phyloP scores from a whole-genome alignment of 2,113 vertebrate genomes.

The Passerina amoena region DNA sequence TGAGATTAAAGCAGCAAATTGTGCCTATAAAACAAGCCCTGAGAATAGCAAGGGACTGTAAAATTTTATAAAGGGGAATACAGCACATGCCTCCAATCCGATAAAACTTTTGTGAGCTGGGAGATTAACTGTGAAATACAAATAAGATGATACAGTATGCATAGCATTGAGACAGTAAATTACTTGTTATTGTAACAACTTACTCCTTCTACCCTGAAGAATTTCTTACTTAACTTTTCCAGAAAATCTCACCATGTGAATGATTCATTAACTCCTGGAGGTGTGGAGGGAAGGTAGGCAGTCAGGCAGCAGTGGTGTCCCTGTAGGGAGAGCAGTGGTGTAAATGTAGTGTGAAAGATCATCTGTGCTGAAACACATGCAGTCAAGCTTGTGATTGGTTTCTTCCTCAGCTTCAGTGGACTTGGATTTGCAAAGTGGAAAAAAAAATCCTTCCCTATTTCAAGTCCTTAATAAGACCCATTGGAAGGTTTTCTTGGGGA shows the following conservation, averaged over 20 bases:
- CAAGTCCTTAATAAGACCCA: background rate
- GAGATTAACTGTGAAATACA: conserved; percentile 78
- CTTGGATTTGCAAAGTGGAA: background rate
- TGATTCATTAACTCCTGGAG: conserved; percentile 26
- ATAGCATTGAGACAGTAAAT: conserved; percentile 58
- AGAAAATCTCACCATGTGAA: background rate
- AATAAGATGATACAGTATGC: conserved; percentile 69
- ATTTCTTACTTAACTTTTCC: conserved; percentile 16
- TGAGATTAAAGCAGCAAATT: conserved; percentile 81
- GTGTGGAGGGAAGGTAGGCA: background rate
- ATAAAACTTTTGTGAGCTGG: conserved; percentile 78
- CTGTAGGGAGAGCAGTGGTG: background rate
- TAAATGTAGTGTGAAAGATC: background rate
- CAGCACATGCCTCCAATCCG: conserved; percentile 71
- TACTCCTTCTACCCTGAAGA: conserved; percentile 49
- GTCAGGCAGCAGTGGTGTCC: background rate
- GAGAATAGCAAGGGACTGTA: conserved; percentile 76
- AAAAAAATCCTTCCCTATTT: background rate
- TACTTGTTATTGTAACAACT: conserved; percentile 66
- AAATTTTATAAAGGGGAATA: conserved; percentile 79
- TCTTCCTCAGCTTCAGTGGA: conserved; percentile 11
- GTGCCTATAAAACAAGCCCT: conserved; percentile 77
- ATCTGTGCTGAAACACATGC: background rate
- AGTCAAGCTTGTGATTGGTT: background rate
- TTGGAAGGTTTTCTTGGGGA: background rate